phyloP scores from a whole-genome alignment of 2,888 invertebrate genomes.

The Sminthurinus aureus region DNA sequence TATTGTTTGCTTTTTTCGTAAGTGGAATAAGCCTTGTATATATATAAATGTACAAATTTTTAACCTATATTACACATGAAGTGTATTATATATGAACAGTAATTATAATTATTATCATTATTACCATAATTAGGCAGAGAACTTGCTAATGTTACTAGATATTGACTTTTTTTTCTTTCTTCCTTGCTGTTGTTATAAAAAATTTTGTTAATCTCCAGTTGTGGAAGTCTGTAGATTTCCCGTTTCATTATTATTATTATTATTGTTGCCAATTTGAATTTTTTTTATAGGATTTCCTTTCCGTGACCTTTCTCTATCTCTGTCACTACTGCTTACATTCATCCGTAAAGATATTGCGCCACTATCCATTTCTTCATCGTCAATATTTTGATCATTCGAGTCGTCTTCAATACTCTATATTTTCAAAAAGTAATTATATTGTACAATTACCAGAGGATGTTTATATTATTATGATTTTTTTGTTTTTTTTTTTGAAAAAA shows the following conservation, averaged over 20 bases:
- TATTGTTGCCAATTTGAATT: slow-evolving; percentile 57
- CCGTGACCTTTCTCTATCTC: slow-evolving; percentile 55
- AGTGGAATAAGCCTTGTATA: background rate
- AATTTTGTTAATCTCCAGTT: slow-evolving; percentile 37
- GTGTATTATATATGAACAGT: too few species aligned
- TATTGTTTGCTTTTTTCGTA: background rate
- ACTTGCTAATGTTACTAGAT: background rate
- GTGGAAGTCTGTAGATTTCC: slow-evolving; percentile 41
- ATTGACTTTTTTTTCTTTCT: slow-evolving; percentile 9
- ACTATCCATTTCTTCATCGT: slow-evolving; percentile 55
- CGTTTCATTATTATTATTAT: slow-evolving; percentile 53
- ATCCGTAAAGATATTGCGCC: slow-evolving; percentile 42
- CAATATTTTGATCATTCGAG: slow-evolving; percentile 55
- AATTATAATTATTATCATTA: background rate
- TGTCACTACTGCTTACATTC: slow-evolving; percentile 34
- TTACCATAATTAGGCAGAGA: background rate
- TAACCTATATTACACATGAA: too few species aligned
- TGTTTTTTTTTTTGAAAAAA: background rate
- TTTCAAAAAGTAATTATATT: slow-evolving; percentile 26
- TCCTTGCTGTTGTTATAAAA: background rate
- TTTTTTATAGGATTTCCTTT: slow-evolving; percentile 60
- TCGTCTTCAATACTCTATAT: slow-evolving; percentile 48
- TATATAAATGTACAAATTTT: too few species aligned
- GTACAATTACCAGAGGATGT: background rate
- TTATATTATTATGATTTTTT: background rate